Evolutionary conservation across 1,140 invertebrate genomes (phyloP), one percentile per base, ranked within the genome.

Genomic region (Gryllus bimaculatus): DNA sequence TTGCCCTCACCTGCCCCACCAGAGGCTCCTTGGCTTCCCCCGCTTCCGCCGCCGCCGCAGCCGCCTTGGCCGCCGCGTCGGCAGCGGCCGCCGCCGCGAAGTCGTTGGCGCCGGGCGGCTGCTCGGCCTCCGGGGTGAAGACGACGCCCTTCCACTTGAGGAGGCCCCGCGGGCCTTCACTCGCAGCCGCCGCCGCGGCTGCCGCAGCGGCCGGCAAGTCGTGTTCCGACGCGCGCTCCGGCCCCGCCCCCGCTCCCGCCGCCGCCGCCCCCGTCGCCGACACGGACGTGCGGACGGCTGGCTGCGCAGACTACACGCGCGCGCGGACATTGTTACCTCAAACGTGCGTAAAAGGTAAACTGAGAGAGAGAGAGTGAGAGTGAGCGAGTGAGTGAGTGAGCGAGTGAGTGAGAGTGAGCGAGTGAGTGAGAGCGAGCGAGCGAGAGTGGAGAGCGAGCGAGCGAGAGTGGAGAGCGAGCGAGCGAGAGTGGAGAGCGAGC

Each of bases 131-230:
- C 8, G 90, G 90, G 10, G 90, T 90, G 82, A 94, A 89, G 83
- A 92, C 90, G 13, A 93, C 90, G 77, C 91, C 92, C 85, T 94
- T 94, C 92, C 93, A 93, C 86, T 94, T 94, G 8, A 90, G 81
- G 39, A 91, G 83, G 8, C 89, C 88, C 80, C 88, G 87, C 78
- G 86, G 87, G 21, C 78, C 78, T 0, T 78, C 66, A 15, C 26
- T 39, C 1, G 26, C 26, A 1, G 54, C 18, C 54, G 54, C 48
- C 76, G 48, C 76, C 76, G 20, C 49, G 0, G 18, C 78, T 73
- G 26, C 47, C 13, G 78, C 48, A 47, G 79, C 79, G 18, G 73
- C 78, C 13, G 83, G 81, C 13, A 85, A 81, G 79, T 85, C 85
- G 74, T 84, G 83, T 78, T 85, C 84, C 15, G 84, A 84, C 20